These are phyloP conservation scores for Oreochromis grahami DNA, from an alignment of 2,797 vertebrate species.

Conservation along the genomic window DNA sequence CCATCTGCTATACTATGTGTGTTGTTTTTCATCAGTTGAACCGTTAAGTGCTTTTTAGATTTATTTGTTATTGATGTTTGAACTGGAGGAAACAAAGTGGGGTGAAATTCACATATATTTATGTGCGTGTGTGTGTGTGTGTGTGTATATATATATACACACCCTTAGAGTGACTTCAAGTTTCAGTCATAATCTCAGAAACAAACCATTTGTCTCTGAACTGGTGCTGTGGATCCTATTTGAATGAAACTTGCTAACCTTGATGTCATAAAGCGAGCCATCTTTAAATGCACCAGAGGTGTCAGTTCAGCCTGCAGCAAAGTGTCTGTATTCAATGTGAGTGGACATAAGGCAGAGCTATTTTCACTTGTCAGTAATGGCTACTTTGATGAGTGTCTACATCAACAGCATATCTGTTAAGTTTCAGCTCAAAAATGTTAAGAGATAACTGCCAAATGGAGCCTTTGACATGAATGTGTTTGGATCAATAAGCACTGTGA, in stretches of 20 bases:
- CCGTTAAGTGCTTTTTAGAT: slow-evolving; percentile 6
- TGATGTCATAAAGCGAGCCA: slow-evolving; percentile 28
- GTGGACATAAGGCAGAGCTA: not conserved
- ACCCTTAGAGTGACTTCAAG: not conserved
- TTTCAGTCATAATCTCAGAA: slow-evolving; percentile 20
- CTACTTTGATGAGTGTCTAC: slow-evolving; percentile 24
- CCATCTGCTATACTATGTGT: not conserved
- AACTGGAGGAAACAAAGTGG: not conserved
- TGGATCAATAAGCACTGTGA: not conserved
- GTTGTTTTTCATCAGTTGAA: not conserved
- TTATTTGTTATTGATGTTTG: not conserved
- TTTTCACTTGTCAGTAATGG: slow-evolving; percentile 25
- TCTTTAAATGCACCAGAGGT: slow-evolving; percentile 17
- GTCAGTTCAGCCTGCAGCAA: not conserved
- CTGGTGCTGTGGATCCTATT: not conserved
- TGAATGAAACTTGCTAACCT: slow-evolving; percentile 31
- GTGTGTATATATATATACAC: not conserved
- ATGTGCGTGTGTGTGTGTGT: too few species aligned
- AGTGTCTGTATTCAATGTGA: not conserved
- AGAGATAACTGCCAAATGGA: not conserved
- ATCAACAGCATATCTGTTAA: slow-evolving; percentile 9
- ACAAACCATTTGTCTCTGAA: slow-evolving; percentile 10
- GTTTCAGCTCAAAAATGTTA: not conserved
- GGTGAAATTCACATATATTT: not conserved
- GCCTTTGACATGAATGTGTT: not conserved